These are phyloP conservation scores for Megathymus violae DNA, from an alignment of 1,140 invertebrate genomes.

Conservation along the genomic window DNA sequence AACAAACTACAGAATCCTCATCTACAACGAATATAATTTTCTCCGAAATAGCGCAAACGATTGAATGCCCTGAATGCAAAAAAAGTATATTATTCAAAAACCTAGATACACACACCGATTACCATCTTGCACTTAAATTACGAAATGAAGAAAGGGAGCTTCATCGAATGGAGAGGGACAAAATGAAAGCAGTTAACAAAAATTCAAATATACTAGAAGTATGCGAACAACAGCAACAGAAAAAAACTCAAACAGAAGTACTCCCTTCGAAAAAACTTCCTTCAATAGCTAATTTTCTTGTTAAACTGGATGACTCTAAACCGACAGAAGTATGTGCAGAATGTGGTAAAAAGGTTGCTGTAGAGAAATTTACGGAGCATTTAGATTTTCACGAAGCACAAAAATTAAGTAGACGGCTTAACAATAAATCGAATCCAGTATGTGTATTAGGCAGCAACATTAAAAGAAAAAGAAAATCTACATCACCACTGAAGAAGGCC, in stretches of 20 bases:
- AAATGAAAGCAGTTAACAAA: conserved; percentile 46
- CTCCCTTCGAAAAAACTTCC: conserved; percentile 34
- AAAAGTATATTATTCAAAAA: conserved; percentile 77
- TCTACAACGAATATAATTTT: neutral
- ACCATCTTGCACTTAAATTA: conserved; percentile 85
- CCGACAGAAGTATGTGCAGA: conserved; percentile 84
- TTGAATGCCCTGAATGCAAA: conserved; percentile 82
- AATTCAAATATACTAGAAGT: conserved; percentile 40
- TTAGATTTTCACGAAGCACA: conserved; percentile 89
- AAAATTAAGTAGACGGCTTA: conserved; percentile 84
- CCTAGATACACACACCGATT: conserved; percentile 84
- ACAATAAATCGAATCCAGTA: conserved; percentile 40
- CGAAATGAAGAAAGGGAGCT: conserved; percentile 81
- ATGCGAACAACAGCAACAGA: conserved; percentile 19
- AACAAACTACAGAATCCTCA: conserved; percentile 7
- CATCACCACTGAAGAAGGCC: conserved; percentile 62
- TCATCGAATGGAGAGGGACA: conserved; percentile 54
- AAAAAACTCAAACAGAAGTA: conserved; percentile 39
- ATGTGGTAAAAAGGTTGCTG: conserved; percentile 85
- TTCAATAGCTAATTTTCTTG: conserved; percentile 67
- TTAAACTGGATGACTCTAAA: conserved; percentile 60
- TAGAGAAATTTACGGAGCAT: conserved; percentile 86
- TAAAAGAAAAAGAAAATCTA: conserved; percentile 68
- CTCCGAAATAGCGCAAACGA: conserved; percentile 39
- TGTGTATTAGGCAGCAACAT: conserved; percentile 40